phyloP scores from a whole-genome alignment of 2,113 vertebrate species.

The Anhinga anhinga region DNA sequence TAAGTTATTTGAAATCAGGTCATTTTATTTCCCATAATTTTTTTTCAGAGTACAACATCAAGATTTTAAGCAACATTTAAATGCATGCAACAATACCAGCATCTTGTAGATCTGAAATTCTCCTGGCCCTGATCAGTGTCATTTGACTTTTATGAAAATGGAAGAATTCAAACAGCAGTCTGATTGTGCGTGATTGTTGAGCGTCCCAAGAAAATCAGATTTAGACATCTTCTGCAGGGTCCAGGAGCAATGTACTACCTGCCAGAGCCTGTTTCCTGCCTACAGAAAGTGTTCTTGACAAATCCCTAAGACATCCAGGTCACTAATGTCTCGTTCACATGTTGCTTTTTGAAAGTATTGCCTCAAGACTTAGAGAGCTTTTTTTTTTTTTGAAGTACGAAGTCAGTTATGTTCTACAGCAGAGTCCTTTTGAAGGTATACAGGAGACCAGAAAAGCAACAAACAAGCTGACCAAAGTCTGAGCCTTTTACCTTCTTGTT shows the following conservation, averaged over 20 bases:
- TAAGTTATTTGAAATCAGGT: constrained; percentile 13
- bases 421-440: constrained; percentile 53
- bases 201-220: neutral
- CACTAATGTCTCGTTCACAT: neutral
- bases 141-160: neutral
- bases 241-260: neutral
- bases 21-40: neutral
- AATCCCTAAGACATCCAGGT: neutral
- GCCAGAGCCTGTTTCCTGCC: neutral
- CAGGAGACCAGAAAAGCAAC: constrained; percentile 55
- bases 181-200: neutral
- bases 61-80: neutral
- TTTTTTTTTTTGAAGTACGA: neutral
- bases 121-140: neutral
- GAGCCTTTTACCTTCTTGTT: neutral
- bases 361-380: neutral
- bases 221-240: neutral
- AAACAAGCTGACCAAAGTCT: neutral
- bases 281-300: neutral
- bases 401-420: constrained; percentile 65
- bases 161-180: neutral
- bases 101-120: neutral
- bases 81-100: neutral
- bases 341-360: neutral
- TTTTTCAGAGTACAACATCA: neutral